phyloP scores from a whole-genome alignment of 2,888 invertebrate species.

The Epirrhoe alternata region DNA sequence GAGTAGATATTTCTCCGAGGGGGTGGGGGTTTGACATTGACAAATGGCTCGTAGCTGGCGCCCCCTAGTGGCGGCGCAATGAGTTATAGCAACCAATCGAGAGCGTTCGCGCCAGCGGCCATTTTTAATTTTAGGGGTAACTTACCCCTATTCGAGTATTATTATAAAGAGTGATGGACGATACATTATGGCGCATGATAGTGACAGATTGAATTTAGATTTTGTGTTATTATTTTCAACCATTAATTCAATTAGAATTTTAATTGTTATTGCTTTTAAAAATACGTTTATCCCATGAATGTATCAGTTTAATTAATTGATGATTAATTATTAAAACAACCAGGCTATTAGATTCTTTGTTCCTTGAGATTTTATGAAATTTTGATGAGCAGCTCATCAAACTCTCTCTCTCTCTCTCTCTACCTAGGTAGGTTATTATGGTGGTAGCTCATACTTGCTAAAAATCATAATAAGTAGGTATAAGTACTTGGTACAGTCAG shows the following conservation, averaged over 20 bases:
- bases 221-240: not conserved
- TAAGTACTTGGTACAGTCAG: too few species aligned
- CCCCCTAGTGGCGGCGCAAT: conserved; percentile 76
- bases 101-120: conserved; percentile 76
- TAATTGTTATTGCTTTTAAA: too few species aligned
- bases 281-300: too few species aligned
- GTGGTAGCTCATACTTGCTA: too few species aligned
- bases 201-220: conserved; percentile 35
- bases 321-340: too few species aligned
- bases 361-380: too few species aligned
- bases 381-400: too few species aligned
- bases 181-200: conserved; percentile 37
- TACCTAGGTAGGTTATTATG: too few species aligned
- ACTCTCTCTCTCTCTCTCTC: too few species aligned
- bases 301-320: too few species aligned
- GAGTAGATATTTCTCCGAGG: conserved; percentile 69
- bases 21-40: conserved; percentile 75
- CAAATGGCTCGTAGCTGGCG: conserved; percentile 75
- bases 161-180: conserved; percentile 53
- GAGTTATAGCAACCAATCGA: conserved; percentile 82
- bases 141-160: conserved; percentile 71
- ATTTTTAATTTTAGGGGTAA: conserved; percentile 84
- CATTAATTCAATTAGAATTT: not conserved
- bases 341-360: too few species aligned
- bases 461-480: too few species aligned